These are phyloP conservation scores for Schrankia costaestrigalis DNA, from an alignment of 2,888 invertebrate genomes.

Conservation along the genomic window DNA sequence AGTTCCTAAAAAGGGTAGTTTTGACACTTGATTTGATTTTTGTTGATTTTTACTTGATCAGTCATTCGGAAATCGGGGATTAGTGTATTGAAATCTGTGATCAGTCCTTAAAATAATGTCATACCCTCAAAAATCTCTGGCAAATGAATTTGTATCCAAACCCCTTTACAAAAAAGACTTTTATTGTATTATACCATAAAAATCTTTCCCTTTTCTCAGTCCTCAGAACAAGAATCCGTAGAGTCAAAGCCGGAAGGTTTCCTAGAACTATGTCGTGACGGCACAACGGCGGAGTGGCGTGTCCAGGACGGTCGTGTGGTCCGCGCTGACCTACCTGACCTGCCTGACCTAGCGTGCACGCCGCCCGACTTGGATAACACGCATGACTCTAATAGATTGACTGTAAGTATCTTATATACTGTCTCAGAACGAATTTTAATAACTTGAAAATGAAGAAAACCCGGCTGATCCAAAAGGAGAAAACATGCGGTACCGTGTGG, in stretches of 20 bases:
- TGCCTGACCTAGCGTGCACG: constrained; percentile 82
- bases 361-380: constrained; percentile 75
- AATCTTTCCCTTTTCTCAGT: constrained; percentile 26
- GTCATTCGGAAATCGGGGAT: no score
- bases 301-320: constrained; percentile 75
- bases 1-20: no score
- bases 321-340: constrained; percentile 77
- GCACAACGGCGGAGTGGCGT: constrained; percentile 82
- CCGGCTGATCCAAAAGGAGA: not conserved
- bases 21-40: no score
- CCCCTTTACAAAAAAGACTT: no score
- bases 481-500: not conserved
- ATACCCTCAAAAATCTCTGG: no score
- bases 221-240: constrained; percentile 40
- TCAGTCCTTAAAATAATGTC: no score
- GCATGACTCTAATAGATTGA: constrained; percentile 42
- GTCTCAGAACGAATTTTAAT: no score
- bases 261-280: constrained; percentile 82
- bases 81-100: no score
- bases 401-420: constrained; percentile 45
- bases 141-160: no score
- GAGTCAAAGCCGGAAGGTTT: constrained; percentile 57
- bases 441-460: not conserved
- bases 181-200: not conserved
- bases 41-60: no score